These are phyloP conservation scores for Epinephelus awoara DNA, from an alignment of 2,797 vertebrate genomes.

Conservation along the genomic window DNA sequence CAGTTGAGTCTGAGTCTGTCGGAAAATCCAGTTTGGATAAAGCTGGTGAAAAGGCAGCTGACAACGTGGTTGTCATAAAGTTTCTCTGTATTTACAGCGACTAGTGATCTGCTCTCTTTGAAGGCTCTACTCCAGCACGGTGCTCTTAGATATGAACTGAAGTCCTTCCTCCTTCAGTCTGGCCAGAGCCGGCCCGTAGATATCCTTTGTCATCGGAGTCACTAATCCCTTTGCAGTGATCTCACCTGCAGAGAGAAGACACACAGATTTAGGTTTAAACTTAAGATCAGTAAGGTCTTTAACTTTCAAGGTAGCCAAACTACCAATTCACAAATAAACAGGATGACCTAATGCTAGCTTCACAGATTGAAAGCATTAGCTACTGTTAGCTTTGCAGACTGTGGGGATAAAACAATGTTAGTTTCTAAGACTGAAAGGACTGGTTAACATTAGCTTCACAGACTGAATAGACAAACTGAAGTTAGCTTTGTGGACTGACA, in stretches of 20 bases:
- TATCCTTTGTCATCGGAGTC: constrained; percentile 89
- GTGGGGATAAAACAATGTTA: too few species aligned
- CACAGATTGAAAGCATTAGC: too few species aligned
- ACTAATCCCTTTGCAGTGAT: constrained; percentile 92
- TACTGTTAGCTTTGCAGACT: too few species aligned
- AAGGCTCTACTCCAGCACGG: constrained; percentile 77
- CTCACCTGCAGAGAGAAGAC: constrained; percentile 87
- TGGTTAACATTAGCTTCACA: too few species aligned
- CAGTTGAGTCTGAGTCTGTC: not conserved
- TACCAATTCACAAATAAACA: too few species aligned
- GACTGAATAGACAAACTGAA: too few species aligned
- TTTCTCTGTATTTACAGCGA: constrained; percentile 8
- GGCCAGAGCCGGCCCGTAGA: constrained; percentile 91
- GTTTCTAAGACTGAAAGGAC: too few species aligned
- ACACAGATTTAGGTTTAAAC: not conserved
- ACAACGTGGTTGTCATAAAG: not conserved
- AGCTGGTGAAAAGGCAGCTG: not conserved
- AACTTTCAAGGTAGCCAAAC: too few species aligned
- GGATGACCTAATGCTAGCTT: too few species aligned
- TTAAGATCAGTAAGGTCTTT: not conserved
- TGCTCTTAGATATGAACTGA: constrained; percentile 85
- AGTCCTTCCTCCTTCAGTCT: constrained; percentile 92
- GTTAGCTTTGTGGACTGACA: too few species aligned
- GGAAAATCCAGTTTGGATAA: not conserved
- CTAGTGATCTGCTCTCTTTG: not conserved